phyloP scores from a whole-genome alignment of 2,797 vertebrate genomes.

The Mionectes olivaceus region DNA sequence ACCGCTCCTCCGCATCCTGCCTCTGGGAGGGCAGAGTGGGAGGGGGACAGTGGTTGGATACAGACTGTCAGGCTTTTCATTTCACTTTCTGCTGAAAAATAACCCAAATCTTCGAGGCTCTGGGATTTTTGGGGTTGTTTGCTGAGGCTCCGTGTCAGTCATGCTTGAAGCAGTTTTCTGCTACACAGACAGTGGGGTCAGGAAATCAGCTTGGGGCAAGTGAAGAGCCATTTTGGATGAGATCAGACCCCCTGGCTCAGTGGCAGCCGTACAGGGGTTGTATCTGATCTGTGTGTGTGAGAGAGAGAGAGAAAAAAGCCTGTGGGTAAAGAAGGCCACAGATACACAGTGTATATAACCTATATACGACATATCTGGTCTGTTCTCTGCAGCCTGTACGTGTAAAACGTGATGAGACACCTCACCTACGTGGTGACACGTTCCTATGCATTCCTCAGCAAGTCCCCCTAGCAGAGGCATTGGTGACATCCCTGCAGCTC shows the following conservation, averaged over 20 bases:
- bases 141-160: accelerated
- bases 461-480: accelerated
- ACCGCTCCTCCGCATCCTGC: background rate
- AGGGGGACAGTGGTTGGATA: background rate
- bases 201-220: accelerated
- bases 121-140: background rate
- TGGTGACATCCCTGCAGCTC: background rate
- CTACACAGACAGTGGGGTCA: accelerated
- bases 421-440: background rate
- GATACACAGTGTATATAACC: accelerated
- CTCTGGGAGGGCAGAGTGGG: background rate
- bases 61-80: accelerated
- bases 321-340: accelerated
- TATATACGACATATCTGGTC: accelerated
- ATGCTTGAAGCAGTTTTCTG: background rate
- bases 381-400: accelerated
- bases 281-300: background rate
- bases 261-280: accelerated
- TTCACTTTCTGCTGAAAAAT: background rate
- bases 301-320: background rate
- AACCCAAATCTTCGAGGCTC: background rate
- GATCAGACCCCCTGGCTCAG: background rate
- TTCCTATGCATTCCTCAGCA: accelerated
- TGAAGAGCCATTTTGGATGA: background rate
- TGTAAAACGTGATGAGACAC: accelerated